Base-by-base conservation (phyloP, 2,113 vertebrate genomes). In the Suricata suricatta region DNA sequence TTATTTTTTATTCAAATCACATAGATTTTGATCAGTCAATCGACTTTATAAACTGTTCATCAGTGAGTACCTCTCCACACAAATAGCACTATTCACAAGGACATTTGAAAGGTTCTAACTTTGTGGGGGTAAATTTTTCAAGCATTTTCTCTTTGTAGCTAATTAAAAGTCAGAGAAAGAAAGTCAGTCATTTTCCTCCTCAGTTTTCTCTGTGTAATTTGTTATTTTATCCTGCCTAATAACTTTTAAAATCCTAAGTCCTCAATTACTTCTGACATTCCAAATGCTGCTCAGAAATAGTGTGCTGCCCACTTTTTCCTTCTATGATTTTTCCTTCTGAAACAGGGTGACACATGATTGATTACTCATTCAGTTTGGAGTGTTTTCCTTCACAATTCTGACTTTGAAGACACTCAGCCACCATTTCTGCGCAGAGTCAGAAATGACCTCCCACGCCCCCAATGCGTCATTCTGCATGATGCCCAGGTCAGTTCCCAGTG, bases 151-250 rank as follows among this genome's bases (percentile, higher is more conserved):
- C 74, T 97, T 98, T n/a, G 9, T 94, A 52, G 33, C 83, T 74
- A 93, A 93, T 93, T 97, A 97, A 98, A 97, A 87, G 90, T 96
- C 80, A 85, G n/a, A 87, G 79, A n/a, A 87, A 25, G 52, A 94
- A 98, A 97, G 63, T 71, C 50, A 82, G 89, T 97, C 95, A 92
- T 76, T 95, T 0, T 0, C 97, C 44, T 41, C 57, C 68, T 97
- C 44, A 54, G 87, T 95, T 15, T 79, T 95, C 98, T 89, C 95
- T 47, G 6, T 50, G 16, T 91, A 77, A 97, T 97, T 96, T 98
- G 89, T 97, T 98, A 96, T 96, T 97, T 98, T 97, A 97, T 97
- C 91, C 52, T 98, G n/a, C 35, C 84, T 97, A 95, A 96, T 93
- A 90, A 71, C 93, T 96, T 98, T 96, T 95, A 97, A 98, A 93